These are phyloP conservation scores for Agraylea sexmaculata DNA, from an alignment of 1,140 invertebrate species.

Conservation along the genomic window DNA sequence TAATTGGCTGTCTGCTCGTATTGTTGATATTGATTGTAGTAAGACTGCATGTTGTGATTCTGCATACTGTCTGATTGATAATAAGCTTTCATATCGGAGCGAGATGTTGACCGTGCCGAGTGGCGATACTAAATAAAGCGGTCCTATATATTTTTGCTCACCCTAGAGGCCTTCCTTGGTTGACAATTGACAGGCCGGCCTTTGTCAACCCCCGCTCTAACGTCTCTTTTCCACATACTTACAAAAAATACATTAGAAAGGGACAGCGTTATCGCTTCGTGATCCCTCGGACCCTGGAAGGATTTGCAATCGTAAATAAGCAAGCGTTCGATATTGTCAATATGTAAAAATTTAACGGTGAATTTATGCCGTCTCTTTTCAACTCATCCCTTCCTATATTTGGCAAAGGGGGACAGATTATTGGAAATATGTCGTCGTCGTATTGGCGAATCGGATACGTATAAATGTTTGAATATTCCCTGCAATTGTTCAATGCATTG, in stretches of 20 bases:
- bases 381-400: not conserved
- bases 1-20: conserved; percentile 3
- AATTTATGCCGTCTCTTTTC: conserved; percentile 8
- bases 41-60: not conserved
- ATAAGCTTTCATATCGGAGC: not conserved
- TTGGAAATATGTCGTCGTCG: not conserved
- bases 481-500: conserved; percentile 22
- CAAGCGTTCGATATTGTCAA: conserved; percentile 22
- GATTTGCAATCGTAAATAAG: conserved; percentile 22
- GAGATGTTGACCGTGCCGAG: no score
- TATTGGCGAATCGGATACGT: conserved; percentile 12
- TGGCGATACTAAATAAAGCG: no score
- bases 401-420: conserved; percentile 12
- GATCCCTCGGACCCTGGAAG: conserved; percentile 13
- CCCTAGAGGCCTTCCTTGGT: no score
- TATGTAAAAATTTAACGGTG: conserved; percentile 17
- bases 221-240: no score
- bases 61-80: not conserved
- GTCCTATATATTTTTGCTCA: no score
- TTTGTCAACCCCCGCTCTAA: conserved; percentile 3
- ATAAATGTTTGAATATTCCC: conserved; percentile 23
- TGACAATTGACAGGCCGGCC: not conserved
- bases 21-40: conserved; percentile 5
- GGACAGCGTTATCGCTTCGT: not conserved
- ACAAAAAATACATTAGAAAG: conserved; percentile 2